Conservation (phyloP, 2,797 vertebrate species). For the Sebastes kiyomatsui region DNA sequence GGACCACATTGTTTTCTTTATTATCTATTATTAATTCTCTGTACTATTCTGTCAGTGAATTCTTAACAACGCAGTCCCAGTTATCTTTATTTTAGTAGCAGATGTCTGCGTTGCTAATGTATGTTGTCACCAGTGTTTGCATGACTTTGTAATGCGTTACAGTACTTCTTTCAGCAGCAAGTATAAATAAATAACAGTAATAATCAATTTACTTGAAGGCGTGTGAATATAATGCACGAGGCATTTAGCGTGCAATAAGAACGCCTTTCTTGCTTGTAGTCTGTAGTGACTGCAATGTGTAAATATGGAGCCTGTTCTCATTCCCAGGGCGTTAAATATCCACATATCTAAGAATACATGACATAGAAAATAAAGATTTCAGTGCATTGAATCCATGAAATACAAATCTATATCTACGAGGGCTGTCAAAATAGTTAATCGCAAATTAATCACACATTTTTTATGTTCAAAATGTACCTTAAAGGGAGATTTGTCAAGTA, state of each 20-base stretch:
- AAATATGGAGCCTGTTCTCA: too few relatives aligned
- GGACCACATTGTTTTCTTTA: background rate
- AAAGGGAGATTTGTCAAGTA: too few relatives aligned
- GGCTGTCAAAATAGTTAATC: too few relatives aligned
- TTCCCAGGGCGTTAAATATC: too few relatives aligned
- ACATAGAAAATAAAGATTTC: fast-evolving
- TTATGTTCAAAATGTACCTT: fast-evolving
- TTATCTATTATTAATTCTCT: background rate
- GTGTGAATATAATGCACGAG: too few relatives aligned
- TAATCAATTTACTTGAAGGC: background rate
- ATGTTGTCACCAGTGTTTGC: background rate
- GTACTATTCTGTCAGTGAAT: background rate
- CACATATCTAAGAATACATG: too few relatives aligned
- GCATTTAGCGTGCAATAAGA: too few relatives aligned
- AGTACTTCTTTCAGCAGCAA: background rate
- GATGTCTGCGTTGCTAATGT: background rate
- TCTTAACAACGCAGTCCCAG: background rate
- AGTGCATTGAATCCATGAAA: too few relatives aligned
- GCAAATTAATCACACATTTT: too few relatives aligned
- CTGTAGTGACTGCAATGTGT: too few relatives aligned
- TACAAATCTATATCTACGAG: too few relatives aligned
- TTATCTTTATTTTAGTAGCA: background rate
- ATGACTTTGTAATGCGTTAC: background rate
- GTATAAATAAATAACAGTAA: background rate
- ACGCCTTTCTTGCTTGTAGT: too few relatives aligned